Base-by-base conservation (phyloP, 2,797 vertebrate genomes). In the Ficedula albicollis region DNA sequence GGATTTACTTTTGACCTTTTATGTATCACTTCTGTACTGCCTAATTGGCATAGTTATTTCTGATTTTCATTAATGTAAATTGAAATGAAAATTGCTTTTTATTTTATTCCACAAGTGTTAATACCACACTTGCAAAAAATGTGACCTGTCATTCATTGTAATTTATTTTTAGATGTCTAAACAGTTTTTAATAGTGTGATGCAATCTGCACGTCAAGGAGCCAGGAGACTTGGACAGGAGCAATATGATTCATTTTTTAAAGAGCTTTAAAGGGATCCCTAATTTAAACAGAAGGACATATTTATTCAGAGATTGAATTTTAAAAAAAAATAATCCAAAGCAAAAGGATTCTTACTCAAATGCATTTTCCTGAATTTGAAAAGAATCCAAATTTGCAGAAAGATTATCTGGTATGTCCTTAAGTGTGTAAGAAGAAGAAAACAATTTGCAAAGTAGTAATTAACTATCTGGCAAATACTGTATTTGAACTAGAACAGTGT, bases 381-480 rank as follows among this genome's bases (percentile, higher is more conserved):
- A 95, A 36, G 32, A 62, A 88, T 95, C 87, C 95, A 88, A 90
- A 92, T 96, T 88, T 81, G 62, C 81, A 80, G 81, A 94, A 75
- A 96, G 88, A 95, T 79, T 82, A 73, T 84, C 76, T 82, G 67
- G 32, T 90, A 69, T 82, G 85, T 78, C 80, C 87, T 95, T 92
- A 72, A 86, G 59, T 69, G 75, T 62, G 54, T 70, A 92, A 85
- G 70, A 90, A 93, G 70, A 91, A 80, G 85, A 95, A 93, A 93
- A 95, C 86, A 96, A 94, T 96, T 97, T 91, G 84, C 91, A 86
- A 96, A 96, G 93, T 92, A 90, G 74, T 89, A 89, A 86, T 96
- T 93, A 95, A 95, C 64, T 93, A 95, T 93, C 94, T 96, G 94
- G 93, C 91, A 97, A 93, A 95, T 87, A 87, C 81, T 95, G 81